A percentile compares a stretch with the other conserved stretches of the same genome.
Conservation (phyloP, 2,888 invertebrate species). For the Drosophila mimica region DNA sequence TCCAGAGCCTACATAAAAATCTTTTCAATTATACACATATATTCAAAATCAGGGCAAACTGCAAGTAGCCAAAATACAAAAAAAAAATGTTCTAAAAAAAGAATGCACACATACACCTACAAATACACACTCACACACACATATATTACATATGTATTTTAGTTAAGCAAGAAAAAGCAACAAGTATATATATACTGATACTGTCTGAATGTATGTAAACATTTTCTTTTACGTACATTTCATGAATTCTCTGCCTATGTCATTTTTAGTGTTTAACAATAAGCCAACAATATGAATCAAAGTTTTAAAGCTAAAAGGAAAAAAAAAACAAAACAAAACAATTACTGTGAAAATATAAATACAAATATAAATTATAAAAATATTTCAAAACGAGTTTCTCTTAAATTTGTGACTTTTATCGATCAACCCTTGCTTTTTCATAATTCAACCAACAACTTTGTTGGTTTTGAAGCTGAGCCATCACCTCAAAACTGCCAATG, state of each 20-base stretch:
- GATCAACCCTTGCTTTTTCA: not conserved
- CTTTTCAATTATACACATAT: slow-evolving; percentile 66
- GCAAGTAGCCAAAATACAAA: slow-evolving; percentile 63
- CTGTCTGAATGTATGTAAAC: slow-evolving; percentile 64
- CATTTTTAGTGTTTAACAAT: slow-evolving; percentile 63
- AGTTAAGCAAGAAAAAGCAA: slow-evolving; percentile 46
- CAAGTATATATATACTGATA: slow-evolving; percentile 33
- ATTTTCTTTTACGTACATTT: slow-evolving; percentile 66
- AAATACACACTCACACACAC: slow-evolving; percentile 28
- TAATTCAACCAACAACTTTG: not conserved
- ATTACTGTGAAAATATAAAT: slow-evolving; percentile 61
- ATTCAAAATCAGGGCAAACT: slow-evolving; percentile 61
- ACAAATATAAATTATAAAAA: slow-evolving; percentile 48
- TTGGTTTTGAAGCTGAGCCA: not conserved
- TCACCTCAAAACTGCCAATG: not conserved
- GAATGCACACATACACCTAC: slow-evolving; percentile 15
- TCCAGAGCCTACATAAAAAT: slow-evolving; percentile 41
- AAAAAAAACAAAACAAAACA: slow-evolving; percentile 40
- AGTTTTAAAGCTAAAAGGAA: slow-evolving; percentile 58
- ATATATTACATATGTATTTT: slow-evolving; percentile 61
- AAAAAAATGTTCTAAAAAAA: slow-evolving; percentile 27
- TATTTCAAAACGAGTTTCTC: not conserved
- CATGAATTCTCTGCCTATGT: slow-evolving; percentile 62
- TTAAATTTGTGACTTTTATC: slow-evolving; percentile 1
- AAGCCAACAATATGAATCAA: slow-evolving; percentile 62